Conservation (phyloP, 2,113 vertebrate species). For the Hyperopisus bebe region DNA sequence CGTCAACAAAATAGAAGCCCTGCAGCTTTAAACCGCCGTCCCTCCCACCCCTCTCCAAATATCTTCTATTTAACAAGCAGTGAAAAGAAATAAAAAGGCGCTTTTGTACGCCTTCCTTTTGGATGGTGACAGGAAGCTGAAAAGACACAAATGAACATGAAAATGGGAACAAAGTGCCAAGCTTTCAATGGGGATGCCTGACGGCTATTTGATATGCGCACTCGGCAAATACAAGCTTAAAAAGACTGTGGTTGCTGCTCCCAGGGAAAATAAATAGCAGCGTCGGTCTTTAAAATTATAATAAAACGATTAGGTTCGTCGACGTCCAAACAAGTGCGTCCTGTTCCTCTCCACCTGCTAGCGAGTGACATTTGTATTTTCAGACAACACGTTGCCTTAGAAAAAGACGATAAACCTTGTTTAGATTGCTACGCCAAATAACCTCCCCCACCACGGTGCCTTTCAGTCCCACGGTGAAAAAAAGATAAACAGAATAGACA, state of each 20-base stretch:
- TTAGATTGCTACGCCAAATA: slow-evolving; percentile 28
- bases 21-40: slow-evolving; percentile 76
- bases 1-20: slow-evolving; percentile 61
- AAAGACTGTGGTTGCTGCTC: slow-evolving; percentile 14
- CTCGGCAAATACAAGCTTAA: slow-evolving; percentile 54
- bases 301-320: background rate
- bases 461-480: slow-evolving; percentile 34
- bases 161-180: slow-evolving; percentile 85
- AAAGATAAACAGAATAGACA: slow-evolving; percentile 36
- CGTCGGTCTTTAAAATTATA: background rate
- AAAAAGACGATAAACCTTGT: slow-evolving; percentile 16
- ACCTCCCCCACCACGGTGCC: slow-evolving; percentile 35
- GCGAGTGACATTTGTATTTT: background rate
- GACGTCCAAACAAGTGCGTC: background rate
- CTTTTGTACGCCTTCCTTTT: slow-evolving; percentile 83
- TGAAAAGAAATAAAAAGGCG: slow-evolving; percentile 79
- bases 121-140: slow-evolving; percentile 66
- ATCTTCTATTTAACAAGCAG: slow-evolving; percentile 81
- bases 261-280: slow-evolving; percentile 23
- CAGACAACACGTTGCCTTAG: slow-evolving; percentile 12
- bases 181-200: slow-evolving; percentile 64
- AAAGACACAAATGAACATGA: slow-evolving; percentile 72
- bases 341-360: background rate
- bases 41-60: slow-evolving; percentile 78
- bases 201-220: slow-evolving; percentile 64